phyloP scores from a whole-genome alignment of 2,797 vertebrate genomes.

The Oreonectes daqikongensis region DNA sequence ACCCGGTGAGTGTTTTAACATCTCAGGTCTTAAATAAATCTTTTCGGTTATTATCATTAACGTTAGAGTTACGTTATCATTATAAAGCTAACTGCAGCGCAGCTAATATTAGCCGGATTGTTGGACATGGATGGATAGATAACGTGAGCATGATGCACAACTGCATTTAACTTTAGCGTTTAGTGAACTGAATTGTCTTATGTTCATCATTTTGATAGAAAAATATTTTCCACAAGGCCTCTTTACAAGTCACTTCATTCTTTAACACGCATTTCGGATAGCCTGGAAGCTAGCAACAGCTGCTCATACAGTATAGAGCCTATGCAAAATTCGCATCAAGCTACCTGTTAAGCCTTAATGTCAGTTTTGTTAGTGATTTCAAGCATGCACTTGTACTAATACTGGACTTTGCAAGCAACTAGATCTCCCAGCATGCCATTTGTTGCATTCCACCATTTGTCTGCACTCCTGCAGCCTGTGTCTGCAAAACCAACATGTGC shows the following conservation, averaged over 20 bases:
- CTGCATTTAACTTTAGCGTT: neutral
- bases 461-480: neutral
- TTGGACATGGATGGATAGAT: neutral
- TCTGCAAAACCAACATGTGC: neutral
- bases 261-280: constrained; percentile 23
- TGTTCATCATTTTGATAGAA: neutral
- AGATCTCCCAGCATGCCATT: constrained; percentile 19
- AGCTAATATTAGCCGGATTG: constrained; percentile 20
- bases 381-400: neutral
- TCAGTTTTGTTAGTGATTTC: neutral
- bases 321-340: neutral
- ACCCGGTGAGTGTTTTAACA: constrained; percentile 71
- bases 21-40: neutral
- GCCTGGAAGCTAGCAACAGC: constrained; percentile 34
- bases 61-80: neutral
- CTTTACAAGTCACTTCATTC: neutral
- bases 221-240: neutral
- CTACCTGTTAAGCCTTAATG: neutral
- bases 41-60: neutral
- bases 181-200: neutral
- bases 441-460: constrained; percentile 33
- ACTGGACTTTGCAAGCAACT: neutral
- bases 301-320: neutral
- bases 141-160: constrained; percentile 6
- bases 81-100: neutral